Evolutionary conservation across 2,888 invertebrate species (phyloP), one percentile per base, ranked within the genome.

Genomic region (Strigamia crassipes): DNA sequence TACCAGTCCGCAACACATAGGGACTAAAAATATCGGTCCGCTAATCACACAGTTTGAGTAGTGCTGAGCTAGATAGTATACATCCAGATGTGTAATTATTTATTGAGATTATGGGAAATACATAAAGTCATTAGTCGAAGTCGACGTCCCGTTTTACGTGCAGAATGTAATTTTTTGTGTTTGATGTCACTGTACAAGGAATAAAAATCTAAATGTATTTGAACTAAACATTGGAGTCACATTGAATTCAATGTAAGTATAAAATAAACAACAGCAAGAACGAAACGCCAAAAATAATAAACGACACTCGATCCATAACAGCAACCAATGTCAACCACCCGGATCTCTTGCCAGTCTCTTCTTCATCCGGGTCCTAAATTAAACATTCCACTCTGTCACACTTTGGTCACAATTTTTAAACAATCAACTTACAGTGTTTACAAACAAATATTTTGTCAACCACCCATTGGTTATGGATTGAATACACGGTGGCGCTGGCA

Each of bases 211-310:
- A 18, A 56, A 6, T 56, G 56, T 18, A 56, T 18, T n/a, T 56
- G 18, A 56, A 56, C 5, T 18, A 38, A 38, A n/a, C 18, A 18
- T 18, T 56, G 5, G 10, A 27, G 0, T 73, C n/a, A n/a, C 18
- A 18, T 18, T 56, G 5, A 9, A 27, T 2, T 73, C n/a, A 73
- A 15, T 73, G 73, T 13, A 73, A 31, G 27, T 73, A 73, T 27
- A 73, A 31, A 31, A 31, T 31, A 73, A 73, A 73, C 73, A 73
- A 27, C 10, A 73, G n/a, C 73, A 73, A 73, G 73, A 73, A 73
- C 1, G 73, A 73, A 27, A 73, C 15, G 12, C 31, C 1, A n/a
- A 73, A 73, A 31, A 73, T 3, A 12, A 27, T 10, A 31, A 73
- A 73, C 4, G 73, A 31, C 8, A 73, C 12, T 73, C 73, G 12